Conservation (phyloP, 2,113 vertebrate species). For the Candoia aspera region DNA sequence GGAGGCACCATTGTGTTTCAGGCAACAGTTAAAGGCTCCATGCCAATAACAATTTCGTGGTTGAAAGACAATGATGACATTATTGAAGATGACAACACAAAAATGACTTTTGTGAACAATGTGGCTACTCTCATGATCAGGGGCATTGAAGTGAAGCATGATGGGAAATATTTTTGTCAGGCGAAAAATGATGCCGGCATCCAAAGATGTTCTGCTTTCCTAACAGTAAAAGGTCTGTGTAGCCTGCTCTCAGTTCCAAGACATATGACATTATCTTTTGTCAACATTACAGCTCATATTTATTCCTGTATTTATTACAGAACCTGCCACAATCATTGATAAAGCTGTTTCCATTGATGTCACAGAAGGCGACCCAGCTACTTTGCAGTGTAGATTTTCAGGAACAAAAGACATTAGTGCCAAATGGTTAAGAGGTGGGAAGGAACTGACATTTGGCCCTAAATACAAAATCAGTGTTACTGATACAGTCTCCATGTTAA, state of each 20-base stretch:
- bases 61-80: conserved; percentile 94
- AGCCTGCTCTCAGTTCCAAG: background rate
- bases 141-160: conserved; percentile 84
- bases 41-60: conserved; percentile 91
- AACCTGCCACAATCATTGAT: conserved; percentile 91
- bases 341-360: conserved; percentile 93
- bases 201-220: conserved; percentile 88
- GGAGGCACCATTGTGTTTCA: conserved; percentile 85
- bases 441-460: conserved; percentile 83
- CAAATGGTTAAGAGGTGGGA: conserved; percentile 89
- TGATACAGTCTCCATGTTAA: conserved; percentile 88
- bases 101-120: conserved; percentile 88
- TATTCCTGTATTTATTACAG: conserved; percentile 77
- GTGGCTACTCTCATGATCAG: conserved; percentile 86
- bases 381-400: conserved; percentile 90
- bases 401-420: conserved; percentile 90
- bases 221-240: conserved; percentile 95
- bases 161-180: conserved; percentile 93
- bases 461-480: conserved; percentile 90
- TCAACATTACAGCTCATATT: conserved; percentile 27
- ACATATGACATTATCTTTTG: background rate
- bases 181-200: conserved; percentile 96
- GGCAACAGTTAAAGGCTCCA: conserved; percentile 88
- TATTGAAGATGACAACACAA: conserved; percentile 86
- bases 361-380: conserved; percentile 94